Evolutionary conservation across 2,797 vertebrate species (phyloP).

Genomic region (Peromyscus aztecus): DNA sequence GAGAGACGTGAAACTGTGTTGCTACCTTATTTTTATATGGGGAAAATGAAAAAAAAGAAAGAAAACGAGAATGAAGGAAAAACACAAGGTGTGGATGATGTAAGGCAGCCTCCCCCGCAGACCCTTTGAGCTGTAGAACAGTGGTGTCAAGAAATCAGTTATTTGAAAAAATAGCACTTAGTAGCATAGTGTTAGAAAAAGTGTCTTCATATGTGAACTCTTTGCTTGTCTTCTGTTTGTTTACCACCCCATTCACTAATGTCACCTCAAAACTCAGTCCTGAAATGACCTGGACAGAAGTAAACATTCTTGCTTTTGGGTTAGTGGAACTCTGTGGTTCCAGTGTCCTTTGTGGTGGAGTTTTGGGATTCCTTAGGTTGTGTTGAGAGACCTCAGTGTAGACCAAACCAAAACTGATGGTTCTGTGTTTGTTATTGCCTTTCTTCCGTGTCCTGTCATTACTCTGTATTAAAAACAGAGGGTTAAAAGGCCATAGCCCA

Average conservation of each 20-base stretch:
- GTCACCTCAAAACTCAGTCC: conserved; percentile 47
- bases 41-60: neutral
- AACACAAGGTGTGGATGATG: conserved; percentile 18
- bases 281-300: conserved; percentile 44
- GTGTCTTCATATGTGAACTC: conserved; percentile 34
- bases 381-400: conserved; percentile 63
- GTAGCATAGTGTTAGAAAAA: conserved; percentile 51
- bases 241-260: conserved; percentile 25
- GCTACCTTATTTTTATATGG: conserved; percentile 78
- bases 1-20: conserved; percentile 56
- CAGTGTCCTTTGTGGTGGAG: conserved; percentile 45
- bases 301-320: conserved; percentile 38
- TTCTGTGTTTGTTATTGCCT: conserved; percentile 40
- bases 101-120: conserved; percentile 31
- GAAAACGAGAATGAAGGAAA: conserved; percentile 35
- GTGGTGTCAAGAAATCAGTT: conserved; percentile 51
- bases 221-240: conserved; percentile 63
- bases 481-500: conserved; percentile 71
- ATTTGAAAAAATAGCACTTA: conserved; percentile 69
- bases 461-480: conserved; percentile 72
- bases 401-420: conserved; percentile 55
- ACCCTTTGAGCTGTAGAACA: conserved; percentile 4
- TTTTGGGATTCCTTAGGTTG: conserved; percentile 63
- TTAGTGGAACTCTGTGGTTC: conserved; percentile 55
- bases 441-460: conserved; percentile 61